Percentiles rank a stretch among this genome's conserved stretches.
Conservation (phyloP, 2,888 invertebrate species). For the Sinopyrophorus schimmeli region DNA sequence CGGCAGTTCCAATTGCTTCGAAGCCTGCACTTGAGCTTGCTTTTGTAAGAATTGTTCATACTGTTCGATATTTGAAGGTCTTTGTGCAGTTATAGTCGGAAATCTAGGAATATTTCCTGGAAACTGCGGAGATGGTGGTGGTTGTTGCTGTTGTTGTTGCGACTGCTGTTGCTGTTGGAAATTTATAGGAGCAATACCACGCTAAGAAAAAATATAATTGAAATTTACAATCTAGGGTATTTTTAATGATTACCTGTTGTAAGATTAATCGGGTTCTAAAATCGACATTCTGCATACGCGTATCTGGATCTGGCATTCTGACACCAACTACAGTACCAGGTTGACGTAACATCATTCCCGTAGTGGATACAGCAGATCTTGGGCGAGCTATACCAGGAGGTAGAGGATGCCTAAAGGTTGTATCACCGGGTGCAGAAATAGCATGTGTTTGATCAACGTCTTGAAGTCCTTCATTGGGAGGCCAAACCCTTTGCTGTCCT, state of each 20-base stretch:
- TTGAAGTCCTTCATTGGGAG: slow-evolving; percentile 49
- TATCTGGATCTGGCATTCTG: slow-evolving; percentile 52
- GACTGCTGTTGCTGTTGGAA: slow-evolving; percentile 40
- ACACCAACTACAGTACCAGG: slow-evolving; percentile 43
- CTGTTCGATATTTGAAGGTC: slow-evolving; percentile 24
- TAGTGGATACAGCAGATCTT: slow-evolving; percentile 52
- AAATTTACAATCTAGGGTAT: too few relatives aligned
- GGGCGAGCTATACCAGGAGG: slow-evolving; percentile 61
- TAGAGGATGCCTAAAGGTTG: slow-evolving; percentile 71
- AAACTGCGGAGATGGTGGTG: slow-evolving; percentile 37
- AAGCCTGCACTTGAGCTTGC: slow-evolving; percentile 21
- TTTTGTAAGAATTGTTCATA: slow-evolving; percentile 29
- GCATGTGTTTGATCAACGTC: slow-evolving; percentile 43
- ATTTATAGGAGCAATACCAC: slow-evolving; percentile 47
- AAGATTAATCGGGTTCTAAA: slow-evolving; percentile 60
- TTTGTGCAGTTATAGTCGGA: slow-evolving; percentile 4
- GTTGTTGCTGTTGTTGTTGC: slow-evolving; percentile 38
- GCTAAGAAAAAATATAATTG: slow-evolving; percentile 27
- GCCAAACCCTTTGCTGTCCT: slow-evolving; percentile 60
- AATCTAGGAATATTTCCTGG: slow-evolving; percentile 26
- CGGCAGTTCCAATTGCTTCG: slow-evolving; percentile 18
- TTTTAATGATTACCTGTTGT: slow-evolving; percentile 51
- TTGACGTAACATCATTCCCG: slow-evolving; percentile 44
- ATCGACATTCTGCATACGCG: slow-evolving; percentile 58
- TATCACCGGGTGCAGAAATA: slow-evolving; percentile 56